These are phyloP conservation scores for Erynnis tages DNA, from an alignment of 2,888 invertebrate species.

Conservation along the genomic window DNA sequence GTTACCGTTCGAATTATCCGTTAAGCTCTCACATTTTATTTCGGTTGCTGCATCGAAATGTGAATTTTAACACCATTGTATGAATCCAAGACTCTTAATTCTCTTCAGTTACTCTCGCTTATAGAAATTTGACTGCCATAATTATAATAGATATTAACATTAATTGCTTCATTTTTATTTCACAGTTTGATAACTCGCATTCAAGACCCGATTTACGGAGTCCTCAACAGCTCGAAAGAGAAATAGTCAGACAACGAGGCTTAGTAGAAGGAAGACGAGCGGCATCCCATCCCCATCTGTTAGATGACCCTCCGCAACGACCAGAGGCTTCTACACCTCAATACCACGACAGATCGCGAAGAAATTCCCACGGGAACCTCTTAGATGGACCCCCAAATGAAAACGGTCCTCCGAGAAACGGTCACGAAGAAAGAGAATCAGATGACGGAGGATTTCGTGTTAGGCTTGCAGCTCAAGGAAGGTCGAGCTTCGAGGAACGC, in stretches of 20 bases:
- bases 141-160: no score
- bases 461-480: conserved; percentile 62
- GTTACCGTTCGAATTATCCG: neutral
- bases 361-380: conserved; percentile 83
- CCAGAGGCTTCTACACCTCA: conserved; percentile 62
- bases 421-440: conserved; percentile 76
- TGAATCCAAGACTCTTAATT: no score
- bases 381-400: conserved; percentile 70
- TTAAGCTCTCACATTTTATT: neutral
- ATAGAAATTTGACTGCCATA: no score
- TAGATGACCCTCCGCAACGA: conserved; percentile 71
- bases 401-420: conserved; percentile 47
- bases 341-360: conserved; percentile 65
- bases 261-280: conserved; percentile 81
- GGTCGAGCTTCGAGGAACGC: conserved; percentile 68
- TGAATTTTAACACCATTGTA: conserved; percentile 1
- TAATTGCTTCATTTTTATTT: conserved; percentile 29
- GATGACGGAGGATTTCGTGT: conserved; percentile 83
- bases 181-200: conserved; percentile 71
- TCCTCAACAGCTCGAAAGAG: conserved; percentile 83
- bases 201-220: conserved; percentile 79
- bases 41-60: neutral
- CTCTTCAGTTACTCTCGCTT: no score
- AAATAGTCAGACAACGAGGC: conserved; percentile 79
- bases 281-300: conserved; percentile 85